Evolutionary conservation across 2,888 invertebrate species (phyloP).

Genomic region (Apantesis nais): DNA sequence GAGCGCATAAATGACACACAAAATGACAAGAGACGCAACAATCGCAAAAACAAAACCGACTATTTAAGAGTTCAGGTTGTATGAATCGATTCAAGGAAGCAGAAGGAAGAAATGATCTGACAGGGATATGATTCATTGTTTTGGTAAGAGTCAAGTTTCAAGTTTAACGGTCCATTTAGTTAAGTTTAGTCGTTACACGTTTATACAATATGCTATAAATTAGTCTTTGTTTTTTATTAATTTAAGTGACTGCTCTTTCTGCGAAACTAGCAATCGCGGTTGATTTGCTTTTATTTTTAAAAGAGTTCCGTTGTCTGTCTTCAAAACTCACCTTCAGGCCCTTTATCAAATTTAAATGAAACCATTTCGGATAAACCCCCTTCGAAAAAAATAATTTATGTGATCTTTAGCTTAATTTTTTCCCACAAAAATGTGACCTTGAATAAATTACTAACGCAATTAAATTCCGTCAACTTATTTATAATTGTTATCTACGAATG

Average conservation of each 20-base stretch:
- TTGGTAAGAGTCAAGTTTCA: neutral
- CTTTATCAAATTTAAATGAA: no score
- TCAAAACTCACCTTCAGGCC: no score
- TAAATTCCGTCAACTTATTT: neutral
- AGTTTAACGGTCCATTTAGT: no score
- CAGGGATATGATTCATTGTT: neutral
- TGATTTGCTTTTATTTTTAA: no score
- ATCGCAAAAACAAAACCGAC: neutral
- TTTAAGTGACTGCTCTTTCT: no score
- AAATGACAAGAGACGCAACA: neutral
- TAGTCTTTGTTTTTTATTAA: no score
- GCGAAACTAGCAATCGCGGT: no score
- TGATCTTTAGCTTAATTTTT: neutral
- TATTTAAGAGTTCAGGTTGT: neutral
- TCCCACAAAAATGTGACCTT: neutral
- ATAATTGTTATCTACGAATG: neutral
- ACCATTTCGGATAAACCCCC: no score
- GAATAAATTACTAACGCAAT: neutral
- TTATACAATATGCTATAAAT: no score
- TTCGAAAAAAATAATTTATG: no score
- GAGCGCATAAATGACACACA: neutral
- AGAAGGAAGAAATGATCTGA: neutral
- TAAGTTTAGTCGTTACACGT: no score
- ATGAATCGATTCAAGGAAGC: neutral
- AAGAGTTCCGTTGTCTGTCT: no score